These are phyloP conservation scores for Leptogaster cylindrica DNA, from an alignment of 2,888 invertebrate genomes.

Conservation along the genomic window DNA sequence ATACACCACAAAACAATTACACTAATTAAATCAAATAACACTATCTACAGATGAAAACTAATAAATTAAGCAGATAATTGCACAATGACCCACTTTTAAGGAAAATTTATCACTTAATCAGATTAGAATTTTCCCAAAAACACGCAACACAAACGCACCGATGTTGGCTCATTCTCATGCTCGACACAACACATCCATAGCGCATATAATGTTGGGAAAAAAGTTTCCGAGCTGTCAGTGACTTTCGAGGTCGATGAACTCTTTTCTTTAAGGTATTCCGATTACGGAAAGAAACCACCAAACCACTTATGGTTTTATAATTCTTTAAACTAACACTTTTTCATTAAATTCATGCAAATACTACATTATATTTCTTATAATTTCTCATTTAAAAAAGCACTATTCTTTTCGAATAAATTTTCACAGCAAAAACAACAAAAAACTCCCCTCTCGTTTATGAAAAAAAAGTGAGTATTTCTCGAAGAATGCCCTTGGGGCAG, in stretches of 20 bases:
- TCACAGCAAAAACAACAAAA: conserved; percentile 44
- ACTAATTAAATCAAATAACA: no score
- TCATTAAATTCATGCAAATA: no score
- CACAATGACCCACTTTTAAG: not conserved
- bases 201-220: conserved; percentile 5
- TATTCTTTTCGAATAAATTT: conserved; percentile 27
- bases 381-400: conserved; percentile 20
- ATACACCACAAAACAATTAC: not conserved
- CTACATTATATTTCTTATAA: no score
- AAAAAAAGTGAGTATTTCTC: conserved; percentile 29
- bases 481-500: conserved; percentile 10
- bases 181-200: not conserved
- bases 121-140: conserved; percentile 28
- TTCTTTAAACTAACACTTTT: no score
- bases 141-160: conserved; percentile 3
- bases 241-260: conserved; percentile 48
- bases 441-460: conserved; percentile 37
- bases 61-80: no score
- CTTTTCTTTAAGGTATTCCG: conserved; percentile 34
- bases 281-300: no score
- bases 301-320: no score
- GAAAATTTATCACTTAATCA: not conserved
- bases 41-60: no score
- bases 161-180: not conserved
- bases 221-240: conserved; percentile 44